A percentile compares a stretch with the other conserved stretches of the same genome.
phyloP scores from a whole-genome alignment of 2,888 invertebrate genomes.

The Osmoderma eremita region DNA sequence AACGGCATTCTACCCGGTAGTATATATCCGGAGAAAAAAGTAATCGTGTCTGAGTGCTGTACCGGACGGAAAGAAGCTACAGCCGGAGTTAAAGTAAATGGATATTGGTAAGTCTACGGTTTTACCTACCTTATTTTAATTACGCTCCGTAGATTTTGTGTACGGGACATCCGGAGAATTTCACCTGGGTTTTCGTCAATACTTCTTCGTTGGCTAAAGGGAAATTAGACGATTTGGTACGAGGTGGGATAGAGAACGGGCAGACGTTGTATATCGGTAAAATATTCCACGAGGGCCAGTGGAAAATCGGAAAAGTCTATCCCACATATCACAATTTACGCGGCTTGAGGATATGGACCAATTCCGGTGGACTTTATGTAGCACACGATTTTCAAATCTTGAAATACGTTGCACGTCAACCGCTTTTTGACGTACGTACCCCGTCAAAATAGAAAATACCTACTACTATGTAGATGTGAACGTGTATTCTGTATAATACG shows the following conservation, averaged over 20 bases:
- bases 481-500: too few relatives aligned
- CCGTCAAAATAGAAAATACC: too few relatives aligned
- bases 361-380: neutral
- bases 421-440: too few relatives aligned
- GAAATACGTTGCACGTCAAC: neutral
- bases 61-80: neutral
- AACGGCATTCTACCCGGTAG: constrained; percentile 15
- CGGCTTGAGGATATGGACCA: constrained; percentile 4
- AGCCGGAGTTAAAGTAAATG: constrained; percentile 1
- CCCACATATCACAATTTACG: neutral
- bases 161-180: neutral
- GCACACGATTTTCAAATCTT: neutral
- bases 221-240: neutral
- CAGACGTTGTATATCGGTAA: constrained; percentile 13
- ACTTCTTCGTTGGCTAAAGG: neutral
- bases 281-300: constrained; percentile 2
- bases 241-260: constrained; percentile 3
- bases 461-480: too few relatives aligned
- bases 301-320: constrained; percentile 13
- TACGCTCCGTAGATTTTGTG: neutral
- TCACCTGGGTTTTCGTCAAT: neutral
- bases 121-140: neutral
- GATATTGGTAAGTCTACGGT: neutral
- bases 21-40: neutral
- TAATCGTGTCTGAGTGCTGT: constrained; percentile 7